Evolutionary conservation across 2,888 invertebrate species (phyloP).

Genomic region (Alsophila aescularia): DNA sequence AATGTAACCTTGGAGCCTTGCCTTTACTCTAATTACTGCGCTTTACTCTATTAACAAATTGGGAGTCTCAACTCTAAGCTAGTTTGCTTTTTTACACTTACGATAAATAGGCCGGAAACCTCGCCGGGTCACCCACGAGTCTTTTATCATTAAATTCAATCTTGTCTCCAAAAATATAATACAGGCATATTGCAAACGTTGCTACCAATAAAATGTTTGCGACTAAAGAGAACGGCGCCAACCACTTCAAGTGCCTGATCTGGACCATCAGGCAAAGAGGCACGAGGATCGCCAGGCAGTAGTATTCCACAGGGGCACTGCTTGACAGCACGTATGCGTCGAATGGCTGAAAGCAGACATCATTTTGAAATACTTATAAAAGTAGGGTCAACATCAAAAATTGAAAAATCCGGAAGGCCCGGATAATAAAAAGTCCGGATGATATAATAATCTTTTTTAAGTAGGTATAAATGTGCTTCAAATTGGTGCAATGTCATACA

Average conservation of each 20-base stretch:
- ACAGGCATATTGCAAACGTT: constrained; percentile 92
- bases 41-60: no score
- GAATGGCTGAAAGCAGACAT: constrained; percentile 70
- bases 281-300: constrained; percentile 66
- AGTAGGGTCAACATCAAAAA: no score
- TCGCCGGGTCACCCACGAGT: constrained; percentile 78
- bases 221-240: constrained; percentile 94
- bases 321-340: constrained; percentile 64
- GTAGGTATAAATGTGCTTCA: no score
- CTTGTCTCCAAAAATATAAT: constrained; percentile 88
- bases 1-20: no score
- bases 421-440: no score
- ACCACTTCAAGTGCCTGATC: constrained; percentile 90
- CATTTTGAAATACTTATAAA: no score
- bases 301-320: constrained; percentile 64
- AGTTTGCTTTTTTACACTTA: no score
- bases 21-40: no score
- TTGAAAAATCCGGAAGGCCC: no score
- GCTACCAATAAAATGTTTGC: constrained; percentile 92
- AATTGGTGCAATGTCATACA: no score
- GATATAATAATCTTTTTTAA: no score
- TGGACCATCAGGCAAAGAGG: constrained; percentile 73
- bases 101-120: constrained; percentile 94
- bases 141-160: constrained; percentile 75
- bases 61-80: no score